These are phyloP conservation scores for Peromyscus nudipes DNA, from an alignment of 2,797 vertebrate genomes.

Conservation along the genomic window DNA sequence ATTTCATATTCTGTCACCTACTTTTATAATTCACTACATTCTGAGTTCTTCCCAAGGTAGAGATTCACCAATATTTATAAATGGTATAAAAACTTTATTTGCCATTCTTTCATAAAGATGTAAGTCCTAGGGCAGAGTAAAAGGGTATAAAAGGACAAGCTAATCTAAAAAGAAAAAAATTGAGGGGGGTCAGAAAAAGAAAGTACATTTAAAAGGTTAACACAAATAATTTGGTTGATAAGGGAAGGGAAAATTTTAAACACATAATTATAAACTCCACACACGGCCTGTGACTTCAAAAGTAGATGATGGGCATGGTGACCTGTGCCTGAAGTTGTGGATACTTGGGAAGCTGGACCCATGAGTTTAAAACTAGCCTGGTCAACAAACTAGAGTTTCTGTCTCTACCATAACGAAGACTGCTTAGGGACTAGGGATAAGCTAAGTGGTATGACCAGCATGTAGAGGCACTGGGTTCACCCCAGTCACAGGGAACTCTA, in stretches of 20 bases:
- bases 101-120: slow-evolving; percentile 7
- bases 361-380: neutral
- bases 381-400: neutral
- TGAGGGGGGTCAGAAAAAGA: too few species aligned
- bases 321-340: neutral
- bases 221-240: slow-evolving; percentile 41
- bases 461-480: neutral
- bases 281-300: slow-evolving; percentile 42
- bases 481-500: neutral
- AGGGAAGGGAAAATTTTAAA: slow-evolving; percentile 56
- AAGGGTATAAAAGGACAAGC: slow-evolving; percentile 42
- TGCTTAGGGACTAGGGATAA: neutral
- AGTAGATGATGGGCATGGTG: neutral
- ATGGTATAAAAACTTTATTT: slow-evolving; percentile 20
- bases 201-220: slow-evolving; percentile 55
- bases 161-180: neutral
- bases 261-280: slow-evolving; percentile 2
- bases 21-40: slow-evolving; percentile 53
- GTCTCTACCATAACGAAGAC: neutral
- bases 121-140: slow-evolving; percentile 2
- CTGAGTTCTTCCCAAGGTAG: slow-evolving; percentile 58
- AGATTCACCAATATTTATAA: slow-evolving; percentile 15
- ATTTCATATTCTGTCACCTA: slow-evolving; percentile 57
- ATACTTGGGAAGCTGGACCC: neutral
- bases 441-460: too few species aligned